Conservation (phyloP, 2,888 invertebrate species). For the Venusia cambrica region DNA sequence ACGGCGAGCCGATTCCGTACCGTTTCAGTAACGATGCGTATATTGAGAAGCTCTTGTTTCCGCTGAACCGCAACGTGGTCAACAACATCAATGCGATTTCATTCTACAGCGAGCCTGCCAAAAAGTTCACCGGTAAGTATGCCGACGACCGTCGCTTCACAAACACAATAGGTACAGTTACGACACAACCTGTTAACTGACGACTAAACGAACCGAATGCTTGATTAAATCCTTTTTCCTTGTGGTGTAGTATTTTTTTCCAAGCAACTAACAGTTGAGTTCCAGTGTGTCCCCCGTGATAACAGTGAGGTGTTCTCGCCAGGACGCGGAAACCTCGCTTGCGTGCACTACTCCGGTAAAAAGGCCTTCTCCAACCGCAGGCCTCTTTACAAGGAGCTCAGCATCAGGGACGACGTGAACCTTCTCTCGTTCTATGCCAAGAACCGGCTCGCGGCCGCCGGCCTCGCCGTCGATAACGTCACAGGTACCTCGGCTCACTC, state of each 20-base stretch:
- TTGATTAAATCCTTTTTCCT: conserved; percentile 29
- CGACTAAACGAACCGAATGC: conserved; percentile 33
- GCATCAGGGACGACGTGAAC: conserved; percentile 92
- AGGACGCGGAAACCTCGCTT: conserved; percentile 92
- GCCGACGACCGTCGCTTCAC: conserved; percentile 28
- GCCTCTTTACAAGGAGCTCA: conserved; percentile 86
- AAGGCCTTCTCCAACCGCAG: conserved; percentile 88
- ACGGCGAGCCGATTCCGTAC: conserved; percentile 78
- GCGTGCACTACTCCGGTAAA: conserved; percentile 91
- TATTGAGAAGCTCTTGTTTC: conserved; percentile 84
- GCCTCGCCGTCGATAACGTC: conserved; percentile 68
- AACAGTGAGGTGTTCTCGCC: conserved; percentile 72
- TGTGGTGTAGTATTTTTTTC: conserved; percentile 34
- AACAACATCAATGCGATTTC: conserved; percentile 83
- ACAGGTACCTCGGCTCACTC: conserved; percentile 70
- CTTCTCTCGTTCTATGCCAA: conserved; percentile 93
- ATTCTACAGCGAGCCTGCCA: conserved; percentile 86
- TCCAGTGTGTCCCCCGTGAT: conserved; percentile 63
- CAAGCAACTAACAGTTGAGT: conserved; percentile 61
- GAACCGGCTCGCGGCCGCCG: conserved; percentile 85
- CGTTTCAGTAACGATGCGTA: conserved; percentile 87
- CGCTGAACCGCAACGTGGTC: conserved; percentile 80
- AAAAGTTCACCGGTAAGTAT: conserved; percentile 84
- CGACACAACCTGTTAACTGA: conserved; percentile 34
- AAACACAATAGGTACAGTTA: conserved; percentile 30